phyloP scores from a whole-genome alignment of 2,888 invertebrate genomes.

The Sminthurinus aureus region DNA sequence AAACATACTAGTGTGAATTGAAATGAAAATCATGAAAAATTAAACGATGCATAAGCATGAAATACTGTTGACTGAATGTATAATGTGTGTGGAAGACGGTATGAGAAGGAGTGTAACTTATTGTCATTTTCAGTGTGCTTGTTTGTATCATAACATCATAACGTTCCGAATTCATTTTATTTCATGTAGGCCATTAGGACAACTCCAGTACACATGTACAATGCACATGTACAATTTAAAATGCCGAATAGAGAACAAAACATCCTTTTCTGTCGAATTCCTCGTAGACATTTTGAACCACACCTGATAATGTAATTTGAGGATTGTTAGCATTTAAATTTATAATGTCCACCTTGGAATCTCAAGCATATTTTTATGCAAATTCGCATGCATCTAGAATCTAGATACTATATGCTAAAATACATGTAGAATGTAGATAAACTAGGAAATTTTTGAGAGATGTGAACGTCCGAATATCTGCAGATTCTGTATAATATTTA shows the following conservation, averaged over 20 bases:
- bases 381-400: too few species aligned
- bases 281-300: not conserved
- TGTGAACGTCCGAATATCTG: too few species aligned
- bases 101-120: too few species aligned
- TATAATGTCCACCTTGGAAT: too few species aligned
- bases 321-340: not conserved
- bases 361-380: too few species aligned
- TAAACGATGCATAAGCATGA: not conserved
- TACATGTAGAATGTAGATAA: too few species aligned
- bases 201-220: not conserved
- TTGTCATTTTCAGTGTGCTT: not conserved
- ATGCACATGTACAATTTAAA: not conserved
- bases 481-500: too few species aligned
- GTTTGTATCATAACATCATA: not conserved
- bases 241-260: not conserved
- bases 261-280: not conserved
- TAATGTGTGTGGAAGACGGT: too few species aligned
- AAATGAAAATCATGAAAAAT: not conserved
- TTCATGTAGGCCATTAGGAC: conserved; percentile 40
- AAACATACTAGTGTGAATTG: not conserved
- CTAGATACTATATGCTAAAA: too few species aligned
- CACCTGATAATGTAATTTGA: not conserved
- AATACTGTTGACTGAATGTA: conserved; percentile 2
- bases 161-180: conserved; percentile 34
- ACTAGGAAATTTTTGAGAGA: too few species aligned